A percentile compares a stretch with the other conserved stretches of the same genome.
Conservation (phyloP, 2,797 vertebrate species). For the Trachurus trachurus region DNA sequence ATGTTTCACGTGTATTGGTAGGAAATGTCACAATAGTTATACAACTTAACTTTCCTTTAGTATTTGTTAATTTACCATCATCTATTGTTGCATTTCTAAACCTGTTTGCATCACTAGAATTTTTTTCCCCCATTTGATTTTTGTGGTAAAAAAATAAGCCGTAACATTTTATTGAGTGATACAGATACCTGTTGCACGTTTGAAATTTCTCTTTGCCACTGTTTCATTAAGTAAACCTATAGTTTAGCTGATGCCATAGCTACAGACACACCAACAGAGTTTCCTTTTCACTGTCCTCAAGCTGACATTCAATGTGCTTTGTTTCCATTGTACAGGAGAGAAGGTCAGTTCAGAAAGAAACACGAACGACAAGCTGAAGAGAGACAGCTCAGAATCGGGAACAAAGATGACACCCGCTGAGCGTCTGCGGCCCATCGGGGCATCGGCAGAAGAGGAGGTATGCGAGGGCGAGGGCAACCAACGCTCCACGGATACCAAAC, state of each 20-base stretch:
- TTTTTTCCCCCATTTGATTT: too few species aligned
- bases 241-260: background rate
- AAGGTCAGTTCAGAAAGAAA: conserved; percentile 67
- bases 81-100: background rate
- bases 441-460: conserved; percentile 81
- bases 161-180: background rate
- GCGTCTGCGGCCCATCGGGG: conserved; percentile 84
- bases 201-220: background rate
- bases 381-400: conserved; percentile 66
- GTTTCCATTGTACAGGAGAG: conserved; percentile 68
- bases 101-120: too few species aligned
- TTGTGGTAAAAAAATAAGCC: background rate
- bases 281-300: background rate
- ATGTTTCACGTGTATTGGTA: background rate
- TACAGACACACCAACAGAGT: background rate
- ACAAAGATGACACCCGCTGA: conserved; percentile 70
- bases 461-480: conserved; percentile 60
- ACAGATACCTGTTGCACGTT: background rate
- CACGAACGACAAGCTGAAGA: conserved; percentile 75
- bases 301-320: conserved; percentile 25
- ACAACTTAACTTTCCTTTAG: too few species aligned
- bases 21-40: too few species aligned
- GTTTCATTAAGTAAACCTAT: background rate
- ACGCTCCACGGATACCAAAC: conserved; percentile 51
- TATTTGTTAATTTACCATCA: too few species aligned